phyloP scores from a whole-genome alignment of 1,140 invertebrate genomes.

The Zaprionus gabonicus region DNA sequence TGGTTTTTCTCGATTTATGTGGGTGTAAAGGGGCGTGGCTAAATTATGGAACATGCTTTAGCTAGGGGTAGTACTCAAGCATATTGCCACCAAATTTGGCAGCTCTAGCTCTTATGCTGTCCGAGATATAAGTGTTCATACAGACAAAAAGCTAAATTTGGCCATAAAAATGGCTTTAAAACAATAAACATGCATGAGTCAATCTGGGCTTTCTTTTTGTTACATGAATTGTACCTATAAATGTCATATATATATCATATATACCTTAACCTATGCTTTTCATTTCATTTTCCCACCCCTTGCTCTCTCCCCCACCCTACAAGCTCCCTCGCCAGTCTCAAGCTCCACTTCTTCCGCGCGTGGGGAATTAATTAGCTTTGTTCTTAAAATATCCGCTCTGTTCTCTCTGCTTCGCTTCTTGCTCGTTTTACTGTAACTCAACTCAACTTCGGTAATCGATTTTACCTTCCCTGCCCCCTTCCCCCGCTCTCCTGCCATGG shows the following conservation, averaged over 20 bases:
- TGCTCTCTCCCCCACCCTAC: too few relatives aligned
- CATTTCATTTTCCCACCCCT: too few relatives aligned
- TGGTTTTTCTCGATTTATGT: not conserved
- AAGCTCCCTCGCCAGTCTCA: conserved; percentile 3
- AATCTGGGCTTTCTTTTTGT: too few relatives aligned
- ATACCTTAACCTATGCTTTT: too few relatives aligned
- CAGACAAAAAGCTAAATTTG: not conserved
- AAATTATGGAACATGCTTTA: not conserved
- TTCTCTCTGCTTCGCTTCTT: not conserved
- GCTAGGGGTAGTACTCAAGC: not conserved
- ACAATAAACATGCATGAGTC: too few relatives aligned
- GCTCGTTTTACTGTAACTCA: conserved; percentile 17
- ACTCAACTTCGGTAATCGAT: conserved; percentile 56
- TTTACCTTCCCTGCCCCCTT: conserved; percentile 12
- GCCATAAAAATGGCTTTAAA: too few relatives aligned
- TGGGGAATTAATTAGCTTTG: conserved; percentile 71
- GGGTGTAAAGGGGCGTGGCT: not conserved
- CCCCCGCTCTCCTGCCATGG: not conserved
- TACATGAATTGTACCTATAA: too few relatives aligned
- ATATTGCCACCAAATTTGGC: not conserved
- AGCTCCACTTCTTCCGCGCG: not conserved
- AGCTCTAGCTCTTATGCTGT: not conserved
- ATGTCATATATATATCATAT: too few relatives aligned
- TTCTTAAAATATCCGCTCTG: conserved; percentile 39
- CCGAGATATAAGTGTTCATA: not conserved